These are phyloP conservation scores for Harlomillsia oculata DNA, from an alignment of 1,140 invertebrate genomes.

Conservation along the genomic window DNA sequence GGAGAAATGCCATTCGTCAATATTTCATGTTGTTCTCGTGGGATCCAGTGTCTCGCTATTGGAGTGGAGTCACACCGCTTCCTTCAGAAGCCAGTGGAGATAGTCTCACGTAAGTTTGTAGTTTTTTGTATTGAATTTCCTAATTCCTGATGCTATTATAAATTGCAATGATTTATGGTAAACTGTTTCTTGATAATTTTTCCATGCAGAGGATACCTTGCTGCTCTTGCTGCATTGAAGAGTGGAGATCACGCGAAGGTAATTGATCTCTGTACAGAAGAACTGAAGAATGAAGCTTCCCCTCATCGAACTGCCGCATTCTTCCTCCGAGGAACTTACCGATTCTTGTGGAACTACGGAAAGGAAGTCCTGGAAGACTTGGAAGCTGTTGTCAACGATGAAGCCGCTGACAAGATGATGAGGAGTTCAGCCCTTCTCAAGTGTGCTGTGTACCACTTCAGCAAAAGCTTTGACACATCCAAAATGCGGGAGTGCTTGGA, in stretches of 20 bases:
- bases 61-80: too few species aligned
- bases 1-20: not conserved
- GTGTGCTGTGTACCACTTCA: not conserved
- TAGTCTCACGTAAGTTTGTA: not conserved
- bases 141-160: not conserved
- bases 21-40: not conserved
- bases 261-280: conserved; percentile 5
- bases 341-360: not conserved
- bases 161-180: not conserved
- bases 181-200: not conserved
- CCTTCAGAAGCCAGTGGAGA: not conserved
- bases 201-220: not conserved
- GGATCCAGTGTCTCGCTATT: not conserved
- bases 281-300: not conserved
- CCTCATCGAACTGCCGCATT: not conserved
- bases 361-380: conserved; percentile 2
- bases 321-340: not conserved
- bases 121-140: not conserved
- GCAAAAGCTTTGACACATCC: not conserved
- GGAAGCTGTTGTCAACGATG: not conserved
- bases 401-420: conserved; percentile 1
- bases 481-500: not conserved
- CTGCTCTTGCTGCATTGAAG: not conserved
- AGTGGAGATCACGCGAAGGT: not conserved
- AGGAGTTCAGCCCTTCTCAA: conserved; percentile 15